These are phyloP conservation scores for Drosophila parabipectinata DNA, from an alignment of 1,140 invertebrate genomes.

Conservation along the genomic window DNA sequence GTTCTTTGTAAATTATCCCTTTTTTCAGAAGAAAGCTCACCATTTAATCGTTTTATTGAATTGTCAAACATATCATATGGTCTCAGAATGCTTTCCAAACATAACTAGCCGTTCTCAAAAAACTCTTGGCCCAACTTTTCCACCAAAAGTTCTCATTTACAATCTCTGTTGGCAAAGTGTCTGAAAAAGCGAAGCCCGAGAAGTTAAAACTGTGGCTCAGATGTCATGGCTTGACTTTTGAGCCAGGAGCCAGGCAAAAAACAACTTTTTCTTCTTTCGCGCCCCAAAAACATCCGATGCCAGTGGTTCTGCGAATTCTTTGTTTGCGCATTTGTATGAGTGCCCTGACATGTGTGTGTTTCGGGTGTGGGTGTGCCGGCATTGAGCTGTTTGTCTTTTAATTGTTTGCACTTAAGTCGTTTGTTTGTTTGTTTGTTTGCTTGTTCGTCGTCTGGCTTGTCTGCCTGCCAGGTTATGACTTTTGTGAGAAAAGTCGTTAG, in stretches of 20 bases:
- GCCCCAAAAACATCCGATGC: constrained; percentile 34
- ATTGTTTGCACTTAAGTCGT: constrained; percentile 79
- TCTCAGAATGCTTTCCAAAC: neutral
- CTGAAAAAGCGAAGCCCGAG: constrained; percentile 23
- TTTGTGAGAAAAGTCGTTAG: constrained; percentile 72
- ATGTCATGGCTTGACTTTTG: constrained; percentile 72
- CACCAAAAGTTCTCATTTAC: constrained; percentile 33
- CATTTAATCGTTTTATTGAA: neutral
- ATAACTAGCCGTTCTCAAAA: neutral
- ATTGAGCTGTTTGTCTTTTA: constrained; percentile 81
- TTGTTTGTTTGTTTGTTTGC: constrained; percentile 52
- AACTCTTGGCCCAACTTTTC: neutral
- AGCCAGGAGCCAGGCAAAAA: constrained; percentile 38
- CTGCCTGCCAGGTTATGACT: constrained; percentile 68
- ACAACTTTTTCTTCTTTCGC: constrained; percentile 60
- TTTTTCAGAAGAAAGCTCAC: neutral
- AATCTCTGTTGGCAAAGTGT: constrained; percentile 39
- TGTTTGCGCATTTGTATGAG: constrained; percentile 46
- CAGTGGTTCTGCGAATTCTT: constrained; percentile 41
- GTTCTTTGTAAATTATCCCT: too few relatives aligned
- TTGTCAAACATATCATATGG: constrained; percentile 3
- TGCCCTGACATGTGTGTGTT: constrained; percentile 24
- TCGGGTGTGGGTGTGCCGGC: constrained; percentile 27
- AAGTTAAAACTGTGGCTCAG: constrained; percentile 58
- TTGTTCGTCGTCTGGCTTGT: constrained; percentile 37